Conservation (phyloP, 2,888 invertebrate genomes). For the Tortricodes alternella region DNA sequence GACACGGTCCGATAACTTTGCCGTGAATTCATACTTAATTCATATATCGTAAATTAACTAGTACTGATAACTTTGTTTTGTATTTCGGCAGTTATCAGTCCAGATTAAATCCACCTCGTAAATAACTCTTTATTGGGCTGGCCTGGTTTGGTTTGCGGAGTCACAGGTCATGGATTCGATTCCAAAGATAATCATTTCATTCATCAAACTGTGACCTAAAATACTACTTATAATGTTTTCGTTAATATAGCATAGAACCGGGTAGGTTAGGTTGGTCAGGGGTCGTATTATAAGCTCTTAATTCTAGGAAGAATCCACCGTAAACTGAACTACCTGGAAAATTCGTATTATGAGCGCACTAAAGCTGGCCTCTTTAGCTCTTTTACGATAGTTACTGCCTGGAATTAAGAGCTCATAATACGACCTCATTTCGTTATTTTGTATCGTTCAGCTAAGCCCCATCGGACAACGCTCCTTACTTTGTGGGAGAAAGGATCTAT, state of each 20-base stretch:
- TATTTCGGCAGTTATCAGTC: constrained; percentile 11
- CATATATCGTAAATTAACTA: neutral
- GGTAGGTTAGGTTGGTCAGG: neutral
- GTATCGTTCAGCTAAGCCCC: too few relatives aligned
- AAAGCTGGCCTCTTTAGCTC: too few relatives aligned
- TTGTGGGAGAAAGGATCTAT: too few relatives aligned
- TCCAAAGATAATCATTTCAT: neutral
- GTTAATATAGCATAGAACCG: neutral
- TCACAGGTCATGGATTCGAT: constrained; percentile 8
- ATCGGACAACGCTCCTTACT: too few relatives aligned
- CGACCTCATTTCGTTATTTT: too few relatives aligned
- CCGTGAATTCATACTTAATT: neutral
- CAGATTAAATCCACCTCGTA: neutral
- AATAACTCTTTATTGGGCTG: constrained; percentile 5
- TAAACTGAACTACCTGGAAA: too few relatives aligned
- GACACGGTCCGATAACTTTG: too few relatives aligned
- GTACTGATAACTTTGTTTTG: constrained; percentile 3
- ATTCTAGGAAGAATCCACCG: too few relatives aligned
- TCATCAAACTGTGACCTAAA: neutral
- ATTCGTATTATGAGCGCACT: too few relatives aligned
- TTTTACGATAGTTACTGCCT: too few relatives aligned
- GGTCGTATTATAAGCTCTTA: too few relatives aligned
- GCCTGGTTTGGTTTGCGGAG: constrained; percentile 5
- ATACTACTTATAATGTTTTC: neutral
- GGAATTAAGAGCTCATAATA: too few relatives aligned